Percentiles rank a stretch among this genome's conserved stretches.
Evolutionary conservation across 2,888 invertebrate genomes (phyloP).

Genomic region (Pterostichus madidus): DNA sequence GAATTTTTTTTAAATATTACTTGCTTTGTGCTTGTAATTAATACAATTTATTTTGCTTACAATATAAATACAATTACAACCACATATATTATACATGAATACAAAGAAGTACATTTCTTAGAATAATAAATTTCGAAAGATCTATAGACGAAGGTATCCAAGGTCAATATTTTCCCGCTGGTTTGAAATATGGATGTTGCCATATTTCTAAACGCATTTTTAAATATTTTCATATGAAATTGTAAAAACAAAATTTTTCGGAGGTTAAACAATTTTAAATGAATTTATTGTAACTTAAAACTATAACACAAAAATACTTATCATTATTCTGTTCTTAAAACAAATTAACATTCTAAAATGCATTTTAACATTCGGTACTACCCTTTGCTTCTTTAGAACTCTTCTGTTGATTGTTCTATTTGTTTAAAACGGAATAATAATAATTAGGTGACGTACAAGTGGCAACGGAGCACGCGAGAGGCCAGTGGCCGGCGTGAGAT

Average conservation of each 20-base stretch:
- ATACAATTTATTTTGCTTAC: no score
- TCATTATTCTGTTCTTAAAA: neutral
- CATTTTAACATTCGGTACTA: neutral
- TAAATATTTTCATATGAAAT: neutral
- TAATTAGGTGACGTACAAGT: slow-evolving; percentile 2
- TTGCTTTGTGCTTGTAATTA: no score
- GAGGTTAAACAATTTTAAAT: neutral
- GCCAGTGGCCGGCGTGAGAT: slow-evolving; percentile 56
- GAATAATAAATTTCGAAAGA: neutral
- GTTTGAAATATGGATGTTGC: slow-evolving; percentile 42
- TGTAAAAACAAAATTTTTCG: neutral
- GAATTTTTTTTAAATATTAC: no score
- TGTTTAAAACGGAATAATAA: slow-evolving; percentile 34
- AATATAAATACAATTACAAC: neutral
- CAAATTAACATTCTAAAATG: neutral
- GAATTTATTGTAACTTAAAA: no score
- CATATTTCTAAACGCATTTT: slow-evolving; percentile 22
- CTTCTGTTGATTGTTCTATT: neutral
- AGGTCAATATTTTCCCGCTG: slow-evolving; percentile 46
- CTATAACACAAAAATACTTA: neutral
- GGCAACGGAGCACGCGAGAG: slow-evolving; percentile 39
- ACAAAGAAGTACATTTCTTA: neutral
- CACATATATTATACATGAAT: neutral
- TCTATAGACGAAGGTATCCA: neutral
- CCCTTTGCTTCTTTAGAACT: neutral